Conservation (phyloP, 1,140 invertebrate genomes). For the fruit fly (Drosophila melanogaster) region Release_6_plus_ISO1_MT NT_037436.4:25882001-25882500, state of each 20-base stretch:
- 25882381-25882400: constrained; percentile 5
- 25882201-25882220: not conserved
- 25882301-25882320: not conserved
- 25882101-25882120: too few species aligned
- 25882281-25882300: not conserved
- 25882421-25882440: not conserved
- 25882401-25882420: not conserved
- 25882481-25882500: too few species aligned
- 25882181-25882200: too few species aligned
- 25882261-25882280: not conserved
- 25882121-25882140: too few species aligned
- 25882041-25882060: not conserved
- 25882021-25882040: not conserved
- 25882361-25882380: not conserved
- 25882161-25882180: not conserved
- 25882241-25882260: too few species aligned
- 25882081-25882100: too few species aligned
- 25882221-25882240: not conserved
- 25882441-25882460: too few species aligned
- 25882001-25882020: not conserved
- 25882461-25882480: not conserved
- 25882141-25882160: too few species aligned
- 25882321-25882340: too few species aligned
- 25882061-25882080: too few species aligned
- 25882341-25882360: not conserved